Evolutionary conservation across 2,888 invertebrate species (phyloP).

Genomic region (Nasonovia ribisnigri): DNA sequence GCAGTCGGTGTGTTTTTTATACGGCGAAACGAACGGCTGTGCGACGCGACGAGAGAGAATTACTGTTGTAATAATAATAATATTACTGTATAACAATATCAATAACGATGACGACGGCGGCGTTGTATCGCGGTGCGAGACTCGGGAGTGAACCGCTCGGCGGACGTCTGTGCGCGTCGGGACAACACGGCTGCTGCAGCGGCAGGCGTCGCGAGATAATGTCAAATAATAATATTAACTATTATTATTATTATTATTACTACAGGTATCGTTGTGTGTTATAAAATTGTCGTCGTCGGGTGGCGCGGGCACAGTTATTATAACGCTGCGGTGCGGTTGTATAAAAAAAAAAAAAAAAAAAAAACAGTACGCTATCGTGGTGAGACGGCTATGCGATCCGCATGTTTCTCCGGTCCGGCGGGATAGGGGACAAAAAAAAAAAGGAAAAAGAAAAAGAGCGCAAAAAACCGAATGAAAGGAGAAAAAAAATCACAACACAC

Average conservation of each 20-base stretch:
- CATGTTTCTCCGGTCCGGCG: constrained; percentile 8
- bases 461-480: background rate
- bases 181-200: background rate
- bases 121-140: background rate
- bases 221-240: background rate
- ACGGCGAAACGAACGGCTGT: background rate
- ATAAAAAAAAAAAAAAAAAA: constrained; percentile 6
- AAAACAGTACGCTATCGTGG: background rate
- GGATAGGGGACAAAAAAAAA: background rate
- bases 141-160: background rate
- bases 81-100: background rate
- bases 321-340: background rate
- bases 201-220: background rate
- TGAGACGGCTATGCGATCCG: constrained; percentile 22
- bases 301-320: background rate
- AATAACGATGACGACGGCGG: background rate
- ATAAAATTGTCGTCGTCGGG: background rate
- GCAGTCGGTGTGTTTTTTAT: background rate
- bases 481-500: background rate
- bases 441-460: background rate
- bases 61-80: background rate
- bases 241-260: background rate
- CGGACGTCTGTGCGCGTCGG: background rate
- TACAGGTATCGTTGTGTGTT: constrained; percentile 2
- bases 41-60: background rate